Base-by-base conservation (phyloP, 1,140 invertebrate species). In the Drosophila nasuta region DNA sequence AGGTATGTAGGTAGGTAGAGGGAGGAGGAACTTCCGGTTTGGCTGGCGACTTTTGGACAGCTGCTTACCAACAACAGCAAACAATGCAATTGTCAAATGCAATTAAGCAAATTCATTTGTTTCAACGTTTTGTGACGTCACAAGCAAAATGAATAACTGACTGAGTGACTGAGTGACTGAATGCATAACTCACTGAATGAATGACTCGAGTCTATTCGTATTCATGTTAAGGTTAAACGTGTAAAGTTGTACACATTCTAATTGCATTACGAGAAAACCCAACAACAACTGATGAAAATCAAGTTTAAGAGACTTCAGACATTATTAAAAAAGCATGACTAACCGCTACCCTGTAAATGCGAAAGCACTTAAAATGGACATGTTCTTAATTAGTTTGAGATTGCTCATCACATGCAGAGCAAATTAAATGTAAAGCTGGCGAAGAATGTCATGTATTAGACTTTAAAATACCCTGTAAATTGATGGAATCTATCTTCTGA, bases 191-290 rank as follows among this genome's bases (percentile, higher is more conserved):
- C 57, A 48, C 57, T 56, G 69, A 65, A n/a, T 15, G 11, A 15
- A 8, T 28, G 43, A 48, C 52, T 60, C 20, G 51, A 68, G 41
- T 56, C 65, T 65, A 87, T 87, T 88, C 66, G 68, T 62, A 87
- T 87, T 88, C 66, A 78, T 87, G 83, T 87, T 87, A 87, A 87
- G 83, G 83, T 87, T 82, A 80, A 79, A 78, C 62, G 75, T 87
- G 71, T 75, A 68, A 74, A 82, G 70, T 66, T 73, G 67, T 80
- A 77, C 20, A 80, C 70, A 85, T 77, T 75, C 67, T 75, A 75
- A 75, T 72, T 71, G 73, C 73, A 68, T 58, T 64, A 38, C 62
- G 49, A 64, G 33, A 64, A 63, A 35, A 48, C 25, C 54, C 28
- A 73, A 57, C 80, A 77, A 46, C 51, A 60, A 28, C 48, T 57